Base-by-base conservation (phyloP, 2,797 vertebrate species). In the Lithobates sylvaticus region DNA sequence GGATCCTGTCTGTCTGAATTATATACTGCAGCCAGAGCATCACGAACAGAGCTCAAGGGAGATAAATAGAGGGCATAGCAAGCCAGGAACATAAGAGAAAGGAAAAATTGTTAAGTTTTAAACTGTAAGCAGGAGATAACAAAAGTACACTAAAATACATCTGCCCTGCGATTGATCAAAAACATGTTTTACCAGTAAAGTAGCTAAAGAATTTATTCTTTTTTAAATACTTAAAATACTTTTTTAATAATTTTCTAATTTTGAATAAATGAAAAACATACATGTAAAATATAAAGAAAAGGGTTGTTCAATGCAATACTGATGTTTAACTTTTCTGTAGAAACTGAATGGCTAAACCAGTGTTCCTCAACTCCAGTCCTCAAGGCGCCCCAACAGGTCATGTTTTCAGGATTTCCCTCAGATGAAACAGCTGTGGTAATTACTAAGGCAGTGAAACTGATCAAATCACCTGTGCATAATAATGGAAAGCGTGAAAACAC, bases 1-100 rank as follows among this genome's bases (percentile, higher is more conserved):
- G 85, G 67, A 86, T 86, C 85, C 81, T 86, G 85, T 86, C 85
- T 83, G 42, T 44, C 34, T 77, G 85, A 86, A 86, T 86, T 76
- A 78, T 76, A 61, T 82, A 26, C 74, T 50, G 76, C 73, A 77
- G 21, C 72, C 85, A 73, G 68, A 77, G 64, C 67, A 86, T 77
- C 85, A 86, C 85, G 74, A 32, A 78, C 76, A 44, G 50, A 73
- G 74, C 73, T 32, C 67, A 54, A 50, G 73, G 73, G 64, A 82
- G 61, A 65, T 47, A 70, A 86, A 65, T 32, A 77, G 67, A 82
- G 79, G 79, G 85, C 80, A 86, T 10, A 34, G 73, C 42, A 39
- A 26, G 36, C 23, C 42, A 72, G 23, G n/a, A 67, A 74, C 5
- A 64, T 50, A 61, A 54, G 26, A 75, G 32, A 58, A 65, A 85